Evolutionary conservation across 2,113 vertebrate genomes (phyloP).

Genomic region (Otis tarda): DNA sequence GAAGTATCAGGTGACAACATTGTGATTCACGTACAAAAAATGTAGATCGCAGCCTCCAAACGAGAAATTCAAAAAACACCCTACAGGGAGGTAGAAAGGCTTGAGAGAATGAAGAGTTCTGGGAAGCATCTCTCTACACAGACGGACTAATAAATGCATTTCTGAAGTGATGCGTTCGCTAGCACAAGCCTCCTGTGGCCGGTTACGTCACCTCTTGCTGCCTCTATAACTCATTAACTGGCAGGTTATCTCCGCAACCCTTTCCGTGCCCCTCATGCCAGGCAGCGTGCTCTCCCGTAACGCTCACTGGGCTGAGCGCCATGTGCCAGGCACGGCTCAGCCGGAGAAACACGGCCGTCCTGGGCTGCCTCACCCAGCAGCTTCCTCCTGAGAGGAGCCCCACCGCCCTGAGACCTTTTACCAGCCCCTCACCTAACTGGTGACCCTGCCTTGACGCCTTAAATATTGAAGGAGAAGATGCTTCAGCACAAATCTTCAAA

Average conservation of each 20-base stretch:
- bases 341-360: not conserved
- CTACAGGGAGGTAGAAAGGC: not conserved
- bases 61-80: not conserved
- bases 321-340: not conserved
- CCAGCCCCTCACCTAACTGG: not conserved
- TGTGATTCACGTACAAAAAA: not conserved
- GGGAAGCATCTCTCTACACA: not conserved
- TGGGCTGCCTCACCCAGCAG: not conserved
- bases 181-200: not conserved
- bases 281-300: not conserved
- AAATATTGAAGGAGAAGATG: fast-evolving
- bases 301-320: not conserved
- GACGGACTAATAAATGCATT: not conserved
- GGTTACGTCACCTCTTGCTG: not conserved
- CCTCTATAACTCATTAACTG: conserved; percentile 11
- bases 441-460: not conserved
- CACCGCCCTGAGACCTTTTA: not conserved
- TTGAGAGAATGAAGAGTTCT: not conserved
- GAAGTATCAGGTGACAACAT: not conserved
- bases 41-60: not conserved
- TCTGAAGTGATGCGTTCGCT: not conserved
- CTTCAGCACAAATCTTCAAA: not conserved
- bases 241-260: not conserved
- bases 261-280: not conserved
- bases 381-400: not conserved